A percentile compares a stretch with the other conserved stretches of the same genome.
Evolutionary conservation across 1,140 invertebrate species (phyloP).

Genomic region (Diachasmimorpha longicaudata): DNA sequence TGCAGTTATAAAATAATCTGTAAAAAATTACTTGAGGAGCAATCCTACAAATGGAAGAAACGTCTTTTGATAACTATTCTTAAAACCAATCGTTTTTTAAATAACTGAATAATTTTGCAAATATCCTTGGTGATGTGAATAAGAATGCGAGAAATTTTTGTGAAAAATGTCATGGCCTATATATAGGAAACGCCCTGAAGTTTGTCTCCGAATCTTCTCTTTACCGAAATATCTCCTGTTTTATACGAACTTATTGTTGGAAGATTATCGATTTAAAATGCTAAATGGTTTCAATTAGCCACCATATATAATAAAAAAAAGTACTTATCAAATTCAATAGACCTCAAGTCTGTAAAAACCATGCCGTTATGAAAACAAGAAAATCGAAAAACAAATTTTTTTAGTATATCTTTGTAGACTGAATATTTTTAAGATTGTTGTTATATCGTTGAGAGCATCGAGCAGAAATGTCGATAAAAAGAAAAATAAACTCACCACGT

Average conservation of each 20-base stretch:
- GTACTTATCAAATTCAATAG: neutral
- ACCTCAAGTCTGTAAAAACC: neutral
- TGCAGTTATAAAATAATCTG: neutral
- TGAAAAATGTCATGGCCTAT: too few species aligned
- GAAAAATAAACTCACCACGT: neutral
- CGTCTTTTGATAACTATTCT: too few species aligned
- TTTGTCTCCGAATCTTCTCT: too few species aligned
- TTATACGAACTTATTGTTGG: neutral
- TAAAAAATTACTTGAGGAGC: too few species aligned
- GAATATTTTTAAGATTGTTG: constrained; percentile 57
- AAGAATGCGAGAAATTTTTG: too few species aligned
- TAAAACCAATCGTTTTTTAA: too few species aligned
- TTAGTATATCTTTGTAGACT: constrained; percentile 60
- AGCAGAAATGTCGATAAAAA: neutral
- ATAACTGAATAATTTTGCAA: too few species aligned
- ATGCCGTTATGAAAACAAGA: constrained; percentile 26
- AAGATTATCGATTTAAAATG: neutral
- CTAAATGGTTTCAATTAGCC: neutral
- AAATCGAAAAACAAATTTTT: constrained; percentile 28
- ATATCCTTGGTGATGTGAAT: too few species aligned
- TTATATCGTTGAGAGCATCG: constrained; percentile 37
- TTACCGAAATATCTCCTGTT: neutral
- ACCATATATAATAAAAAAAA: neutral
- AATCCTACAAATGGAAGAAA: too few species aligned
- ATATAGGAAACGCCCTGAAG: too few species aligned